Evolutionary conservation across 2,113 vertebrate species (phyloP).

Genomic region (Misgurnus anguillicaudatus): DNA sequence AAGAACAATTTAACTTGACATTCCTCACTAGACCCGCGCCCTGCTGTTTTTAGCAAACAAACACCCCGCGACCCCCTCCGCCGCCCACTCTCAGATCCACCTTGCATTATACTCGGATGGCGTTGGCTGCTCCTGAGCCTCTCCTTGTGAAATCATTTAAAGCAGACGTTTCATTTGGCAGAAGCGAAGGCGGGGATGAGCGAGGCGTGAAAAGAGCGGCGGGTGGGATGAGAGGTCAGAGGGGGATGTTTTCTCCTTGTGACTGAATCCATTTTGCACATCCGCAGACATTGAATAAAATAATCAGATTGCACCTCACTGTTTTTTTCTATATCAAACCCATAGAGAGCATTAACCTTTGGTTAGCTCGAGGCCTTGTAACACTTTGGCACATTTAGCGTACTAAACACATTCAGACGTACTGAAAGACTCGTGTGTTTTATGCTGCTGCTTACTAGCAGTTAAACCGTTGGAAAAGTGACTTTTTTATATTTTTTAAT

Average conservation of each 20-base stretch:
- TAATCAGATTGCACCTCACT: conserved; percentile 54
- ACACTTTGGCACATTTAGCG: conserved; percentile 54
- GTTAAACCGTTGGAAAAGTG: too few species aligned
- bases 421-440: not conserved
- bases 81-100: conserved; percentile 48
- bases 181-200: conserved; percentile 33
- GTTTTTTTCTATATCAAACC: conserved; percentile 60
- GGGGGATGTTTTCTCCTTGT: conserved; percentile 50
- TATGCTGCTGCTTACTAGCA: not conserved
- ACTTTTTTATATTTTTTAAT: too few species aligned
- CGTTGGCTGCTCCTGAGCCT: conserved; percentile 26
- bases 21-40: conserved; percentile 81
- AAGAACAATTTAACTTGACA: conserved; percentile 96
- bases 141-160: conserved; percentile 76
- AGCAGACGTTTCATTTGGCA: conserved; percentile 78
- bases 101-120: conserved; percentile 53
- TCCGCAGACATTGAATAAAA: conserved; percentile 58
- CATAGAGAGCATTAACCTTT: conserved; percentile 71
- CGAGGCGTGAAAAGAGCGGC: conserved; percentile 20
- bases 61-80: conserved; percentile 43
- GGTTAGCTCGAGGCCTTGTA: conserved; percentile 60
- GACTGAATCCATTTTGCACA: conserved; percentile 56
- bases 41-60: conserved; percentile 69
- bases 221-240: conserved; percentile 53
- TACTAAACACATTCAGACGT: not conserved